Conservation (phyloP, 2,888 invertebrate genomes). For the Apodemia hepburni region DNA sequence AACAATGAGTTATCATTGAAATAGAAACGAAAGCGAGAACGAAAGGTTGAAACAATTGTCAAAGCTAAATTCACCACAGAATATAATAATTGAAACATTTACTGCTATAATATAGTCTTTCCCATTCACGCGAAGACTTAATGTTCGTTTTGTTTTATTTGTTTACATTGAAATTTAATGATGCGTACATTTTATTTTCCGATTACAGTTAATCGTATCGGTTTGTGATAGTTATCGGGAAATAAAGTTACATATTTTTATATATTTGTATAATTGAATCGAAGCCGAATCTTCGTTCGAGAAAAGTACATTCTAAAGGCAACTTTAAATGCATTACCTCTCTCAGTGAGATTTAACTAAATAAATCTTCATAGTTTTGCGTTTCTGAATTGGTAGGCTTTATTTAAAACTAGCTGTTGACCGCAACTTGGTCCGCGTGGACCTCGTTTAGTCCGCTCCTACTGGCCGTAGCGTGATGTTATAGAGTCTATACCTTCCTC, state of each 20-base stretch:
- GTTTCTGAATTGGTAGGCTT: too few species aligned
- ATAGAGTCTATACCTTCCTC: too few species aligned
- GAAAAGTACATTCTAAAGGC: too few species aligned
- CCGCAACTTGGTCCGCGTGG: too few species aligned
- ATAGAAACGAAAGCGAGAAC: not conserved
- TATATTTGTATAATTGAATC: too few species aligned
- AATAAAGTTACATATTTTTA: not conserved
- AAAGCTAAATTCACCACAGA: not conserved
- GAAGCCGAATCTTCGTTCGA: too few species aligned
- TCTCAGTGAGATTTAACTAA: too few species aligned
- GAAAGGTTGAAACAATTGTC: not conserved
- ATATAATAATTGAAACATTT: not conserved
- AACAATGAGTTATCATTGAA: not conserved
- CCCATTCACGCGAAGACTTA: not conserved
- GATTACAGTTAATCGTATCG: not conserved
- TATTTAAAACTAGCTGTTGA: too few species aligned
- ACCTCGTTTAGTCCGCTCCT: too few species aligned
- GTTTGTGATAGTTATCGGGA: not conserved
- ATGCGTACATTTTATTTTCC: not conserved
- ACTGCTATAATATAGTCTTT: not conserved
- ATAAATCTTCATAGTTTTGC: too few species aligned
- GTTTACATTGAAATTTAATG: constrained; percentile 10
- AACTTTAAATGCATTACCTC: too few species aligned
- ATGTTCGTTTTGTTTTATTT: not conserved
- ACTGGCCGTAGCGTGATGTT: too few species aligned